Evolutionary conservation across 2,113 vertebrate species (phyloP), one percentile per base, ranked within the genome.

Genomic region (Neotoma lepida): DNA sequence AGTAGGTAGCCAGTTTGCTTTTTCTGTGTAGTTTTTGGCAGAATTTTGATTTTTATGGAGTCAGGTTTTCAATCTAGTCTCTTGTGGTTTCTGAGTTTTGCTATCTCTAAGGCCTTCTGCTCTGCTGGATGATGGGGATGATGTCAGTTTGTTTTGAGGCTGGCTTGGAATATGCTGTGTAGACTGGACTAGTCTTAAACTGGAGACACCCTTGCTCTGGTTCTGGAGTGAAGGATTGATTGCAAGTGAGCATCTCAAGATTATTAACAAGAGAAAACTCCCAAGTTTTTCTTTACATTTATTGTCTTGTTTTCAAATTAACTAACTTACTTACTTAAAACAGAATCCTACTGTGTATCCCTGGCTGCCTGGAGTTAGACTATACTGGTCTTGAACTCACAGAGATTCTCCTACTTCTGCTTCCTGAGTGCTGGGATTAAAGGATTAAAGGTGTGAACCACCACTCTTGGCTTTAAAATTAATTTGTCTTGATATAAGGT

Each of bases 11-110:
- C 73, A 64, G 46, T 66, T 78, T 88, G 51, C 68, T 44, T 30
- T 46, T 85, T 90, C 56, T 84, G 8, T 89, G 33, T n/a, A 24
- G 54, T 73, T 89, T 10, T 77, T 77, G 85, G 14, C 66, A 86
- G 56, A 63, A 30, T 66, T 86, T 86, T 66, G 91, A 77, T 68
- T 68, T 94, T 88, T 73, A 46, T 35, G 30, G 28, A 61, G 13
- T 78, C 33, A 77, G n/a, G 33, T 54, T 86, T 95, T 88, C n/a
- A 91, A 39, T 85, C 76, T 66, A 82, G 24, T 33, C 24, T 74
- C 41, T 51, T 4, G 0, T 94, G n/a, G 81, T 84, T 87, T 76
- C 61, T 90, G 41, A 35, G 63, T 86, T 35, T 86, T 66, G 17
- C 44, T 85, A 33, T 64, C 58, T 85, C n/a, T 46, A 64, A 85